Conservation (phyloP, 2,113 vertebrate species). For the Dipodomys merriami region DNA sequence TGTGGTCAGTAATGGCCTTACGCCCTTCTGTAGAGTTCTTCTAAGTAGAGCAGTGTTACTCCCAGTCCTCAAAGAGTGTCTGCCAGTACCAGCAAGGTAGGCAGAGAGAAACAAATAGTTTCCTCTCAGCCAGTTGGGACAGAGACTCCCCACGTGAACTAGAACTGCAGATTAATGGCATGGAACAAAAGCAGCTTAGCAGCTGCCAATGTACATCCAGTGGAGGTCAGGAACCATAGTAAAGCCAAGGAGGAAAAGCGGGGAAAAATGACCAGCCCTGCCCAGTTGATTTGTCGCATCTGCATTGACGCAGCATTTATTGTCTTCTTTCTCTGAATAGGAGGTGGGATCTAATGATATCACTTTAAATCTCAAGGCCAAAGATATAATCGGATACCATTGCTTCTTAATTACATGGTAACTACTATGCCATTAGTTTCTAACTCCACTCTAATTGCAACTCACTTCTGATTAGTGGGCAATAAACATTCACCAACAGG, state of each 20-base stretch:
- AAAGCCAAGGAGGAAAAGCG: not conserved
- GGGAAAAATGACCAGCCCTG: not conserved
- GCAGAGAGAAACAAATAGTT: not conserved
- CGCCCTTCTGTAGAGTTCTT: not conserved
- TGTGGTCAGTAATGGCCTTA: not conserved
- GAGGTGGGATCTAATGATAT: conserved; percentile 14
- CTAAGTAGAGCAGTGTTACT: not conserved
- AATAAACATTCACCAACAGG: conserved; percentile 71
- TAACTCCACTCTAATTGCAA: conserved; percentile 51
- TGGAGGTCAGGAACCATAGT: not conserved
- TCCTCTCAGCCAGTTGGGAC: conserved; percentile 13
- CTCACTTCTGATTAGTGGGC: conserved; percentile 59
- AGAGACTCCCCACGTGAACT: not conserved
- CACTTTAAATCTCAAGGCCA: conserved; percentile 32
- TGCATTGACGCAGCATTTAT: not conserved
- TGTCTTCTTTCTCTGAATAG: not conserved
- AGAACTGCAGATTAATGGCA: conserved; percentile 36
- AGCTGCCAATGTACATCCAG: not conserved
- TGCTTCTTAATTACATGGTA: conserved; percentile 78
- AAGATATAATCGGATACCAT: not conserved
- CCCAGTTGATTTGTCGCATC: conserved; percentile 11
- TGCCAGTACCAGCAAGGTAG: no score
- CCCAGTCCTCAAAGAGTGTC: not conserved
- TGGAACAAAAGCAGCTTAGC: conserved; percentile 50
- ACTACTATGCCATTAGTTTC: conserved; percentile 76